Evolutionary conservation across 1,140 invertebrate species (phyloP), one percentile per base, ranked within the genome.

Genomic region (Acromyrmex heyeri): DNA sequence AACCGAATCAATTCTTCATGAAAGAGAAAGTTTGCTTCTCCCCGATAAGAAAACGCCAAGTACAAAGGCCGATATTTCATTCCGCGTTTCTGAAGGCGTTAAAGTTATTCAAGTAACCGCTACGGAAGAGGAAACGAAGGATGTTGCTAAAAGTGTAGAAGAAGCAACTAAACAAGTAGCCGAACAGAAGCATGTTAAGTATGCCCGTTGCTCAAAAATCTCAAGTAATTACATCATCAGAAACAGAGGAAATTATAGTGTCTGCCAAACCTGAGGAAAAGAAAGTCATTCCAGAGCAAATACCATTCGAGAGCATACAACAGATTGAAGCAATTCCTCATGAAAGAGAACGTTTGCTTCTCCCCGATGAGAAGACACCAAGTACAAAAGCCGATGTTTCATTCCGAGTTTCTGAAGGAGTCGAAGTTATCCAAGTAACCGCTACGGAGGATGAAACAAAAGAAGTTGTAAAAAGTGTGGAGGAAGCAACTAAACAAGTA

Each of bases 61-160:
- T 4, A 91, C 72, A 10, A 88, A 88, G 24, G 95, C 94, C 1
- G 90, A 94, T 7, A 65, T 95, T 14, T 73, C 86, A 30, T 94
- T 94, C 57, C 86, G 92, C 30, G 83, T 87, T 18, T 92, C 91
- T 0, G 91, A 94, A 76, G 76, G 93, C 67, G 8, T 95, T 0
- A 91, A 93, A 89, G 79, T 95, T 14, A 93, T 91, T 0, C 91
- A 95, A 89, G 83, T 95, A 24, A 93, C 88, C 3, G 57, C 88
- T 0, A 90, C 92, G 50, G 95, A 95, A 81, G 93, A 94, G 57
- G 94, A 95, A 90, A 86, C 89, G 0, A 92, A 94, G 70, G 92
- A 95, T 90, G 89, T 96, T 0, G 87, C 94, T 4, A 93, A 92
- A 86, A 93, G 91, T 0, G 81, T 81, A 5, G 91, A 95, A 30